phyloP scores from a whole-genome alignment of 2,888 invertebrate species.

The Cosmopolites sordidus region DNA sequence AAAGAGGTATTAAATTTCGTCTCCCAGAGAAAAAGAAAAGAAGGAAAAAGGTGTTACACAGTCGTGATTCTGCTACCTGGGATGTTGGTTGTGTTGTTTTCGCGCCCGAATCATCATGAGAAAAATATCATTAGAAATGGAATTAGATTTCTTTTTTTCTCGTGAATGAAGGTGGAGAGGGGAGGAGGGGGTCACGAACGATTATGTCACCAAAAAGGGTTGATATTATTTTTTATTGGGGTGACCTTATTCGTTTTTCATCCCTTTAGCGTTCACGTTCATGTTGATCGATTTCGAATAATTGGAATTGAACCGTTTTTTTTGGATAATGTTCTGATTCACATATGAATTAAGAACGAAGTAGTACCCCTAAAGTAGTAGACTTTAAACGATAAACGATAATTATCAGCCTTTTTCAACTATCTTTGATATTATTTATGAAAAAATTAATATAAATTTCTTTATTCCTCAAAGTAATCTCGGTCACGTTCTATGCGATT shows the following conservation, averaged over 20 bases:
- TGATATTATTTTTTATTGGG: too few species aligned
- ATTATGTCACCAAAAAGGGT: neutral
- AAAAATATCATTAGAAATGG: neutral
- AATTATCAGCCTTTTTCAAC: too few species aligned
- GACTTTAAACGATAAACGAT: too few species aligned
- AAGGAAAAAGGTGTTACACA: too few species aligned
- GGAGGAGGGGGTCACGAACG: neutral
- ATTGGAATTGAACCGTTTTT: neutral
- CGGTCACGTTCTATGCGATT: too few species aligned
- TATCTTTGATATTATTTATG: too few species aligned
- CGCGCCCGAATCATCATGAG: neutral
- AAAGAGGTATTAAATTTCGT: conserved; percentile 48
- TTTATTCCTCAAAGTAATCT: too few species aligned
- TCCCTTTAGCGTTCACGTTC: neutral
- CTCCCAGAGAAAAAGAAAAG: neutral
- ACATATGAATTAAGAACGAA: neutral
- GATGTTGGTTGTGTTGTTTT: neutral
- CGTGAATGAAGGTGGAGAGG: too few species aligned
- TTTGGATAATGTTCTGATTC: neutral
- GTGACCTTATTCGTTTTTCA: neutral
- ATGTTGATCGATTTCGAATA: neutral
- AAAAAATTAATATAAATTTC: too few species aligned
- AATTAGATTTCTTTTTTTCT: neutral
- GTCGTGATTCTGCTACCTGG: too few species aligned
- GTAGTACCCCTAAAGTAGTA: too few species aligned